Conservation (phyloP, 2,797 vertebrate genomes). For the Champsocephalus gunnari region DNA sequence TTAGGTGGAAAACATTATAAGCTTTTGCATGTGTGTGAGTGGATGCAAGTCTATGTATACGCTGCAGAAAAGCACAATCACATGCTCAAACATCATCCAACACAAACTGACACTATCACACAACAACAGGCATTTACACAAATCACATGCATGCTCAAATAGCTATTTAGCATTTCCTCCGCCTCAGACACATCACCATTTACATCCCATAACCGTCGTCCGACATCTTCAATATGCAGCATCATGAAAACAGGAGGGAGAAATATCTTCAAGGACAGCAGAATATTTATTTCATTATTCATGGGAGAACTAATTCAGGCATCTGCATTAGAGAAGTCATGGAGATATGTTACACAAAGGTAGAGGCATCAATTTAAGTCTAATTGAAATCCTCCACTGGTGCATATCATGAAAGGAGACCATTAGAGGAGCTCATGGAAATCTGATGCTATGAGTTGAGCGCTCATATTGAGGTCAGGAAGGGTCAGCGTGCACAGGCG, state of each 20-base stretch:
- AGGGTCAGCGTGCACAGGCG: constrained; percentile 41
- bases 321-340: constrained; percentile 37
- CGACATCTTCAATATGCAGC: constrained; percentile 58
- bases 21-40: neutral
- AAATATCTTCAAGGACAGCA: constrained; percentile 52
- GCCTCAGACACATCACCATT: constrained; percentile 55
- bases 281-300: constrained; percentile 55
- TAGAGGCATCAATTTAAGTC: constrained; percentile 29
- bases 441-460: constrained; percentile 51
- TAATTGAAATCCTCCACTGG: constrained; percentile 43
- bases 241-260: constrained; percentile 34
- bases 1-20: neutral
- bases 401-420: constrained; percentile 15
- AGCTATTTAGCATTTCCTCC: constrained; percentile 55
- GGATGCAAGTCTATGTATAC: neutral
- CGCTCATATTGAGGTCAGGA: constrained; percentile 54
- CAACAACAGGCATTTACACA: constrained; percentile 37
- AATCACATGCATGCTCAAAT: constrained; percentile 37
- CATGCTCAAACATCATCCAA: constrained; percentile 23
- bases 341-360: constrained; percentile 10
- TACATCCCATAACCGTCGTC: constrained; percentile 49
- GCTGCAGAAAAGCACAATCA: neutral
- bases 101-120: constrained; percentile 32
- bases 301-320: constrained; percentile 34
- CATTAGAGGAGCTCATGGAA: constrained; percentile 41